Evolutionary conservation across 1,140 invertebrate genomes (phyloP).

Genomic region (Apis mellifera): Amel_HAv3.1 CM009932.2:4575501-4576000

Average conservation of each 20-base stretch:
- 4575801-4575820: background rate
- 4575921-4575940: background rate
- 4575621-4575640: conserved; percentile 21
- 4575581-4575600: conserved; percentile 60
- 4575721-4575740: background rate
- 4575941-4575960: background rate
- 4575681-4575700: background rate
- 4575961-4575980: background rate
- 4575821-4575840: background rate
- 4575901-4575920: background rate
- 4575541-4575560: conserved; percentile 58
- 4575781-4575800: background rate
- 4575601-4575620: conserved; percentile 61
- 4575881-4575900: background rate
- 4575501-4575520: conserved; percentile 50
- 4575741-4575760: background rate
- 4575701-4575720: background rate
- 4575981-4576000: background rate
- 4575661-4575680: background rate
- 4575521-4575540: conserved; percentile 59
- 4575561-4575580: conserved; percentile 70
- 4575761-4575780: background rate
- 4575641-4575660: conserved; percentile 17
- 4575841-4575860: background rate
- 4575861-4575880: background rate